Base-by-base conservation (phyloP, 2,797 vertebrate genomes). In the Rhynchotus rufescens region DNA sequence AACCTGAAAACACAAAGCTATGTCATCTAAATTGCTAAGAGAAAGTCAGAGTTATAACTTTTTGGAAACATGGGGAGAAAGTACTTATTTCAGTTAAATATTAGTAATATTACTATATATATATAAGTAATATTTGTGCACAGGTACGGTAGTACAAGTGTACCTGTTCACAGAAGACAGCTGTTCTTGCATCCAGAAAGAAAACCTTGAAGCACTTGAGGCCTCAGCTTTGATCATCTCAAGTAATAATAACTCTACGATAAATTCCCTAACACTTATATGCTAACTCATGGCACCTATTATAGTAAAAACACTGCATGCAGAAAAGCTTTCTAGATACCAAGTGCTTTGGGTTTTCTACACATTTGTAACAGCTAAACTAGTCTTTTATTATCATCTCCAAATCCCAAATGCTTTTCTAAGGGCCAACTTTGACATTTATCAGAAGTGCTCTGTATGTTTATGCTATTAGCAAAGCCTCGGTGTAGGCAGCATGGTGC, bases 1-100 rank as follows among this genome's bases (percentile, higher is more conserved):
- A 99, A 99, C 96, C 99, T 99, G 47, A 87, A 95, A 82, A n/a
- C 34, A 47, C 34, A 88, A 94, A 87, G 52, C 3, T n/a, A 76
- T 4, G 52, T 47, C 21, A 81, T 51, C 36, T 68, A 60, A 88
- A 32, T 15, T 69, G 61, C 66, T 59, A 61, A 2, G 1, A 26
- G n/a, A 20, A 69, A 25, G 1, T 65, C 36, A 80, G 28, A 30
- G 15, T 65, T 66, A 15, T 54, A 54, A 30, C 28, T 30, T 17
- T 30, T 30, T 54, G 28, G 10, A 30, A 54, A 54, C 28, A 30
- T 17, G 30, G 6, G 10, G 28, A 54, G 52, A 54, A 54, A 30
- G 52, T 54, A 28, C 10, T 47, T 1, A 3, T 65, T 45, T 78
- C 45, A 10, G 19, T 69, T 88, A 38, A 59, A 76, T 77, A 64